Base-by-base conservation (phyloP, 92 coral and sea anemone genomes). In the Porites evermanni region DNA sequence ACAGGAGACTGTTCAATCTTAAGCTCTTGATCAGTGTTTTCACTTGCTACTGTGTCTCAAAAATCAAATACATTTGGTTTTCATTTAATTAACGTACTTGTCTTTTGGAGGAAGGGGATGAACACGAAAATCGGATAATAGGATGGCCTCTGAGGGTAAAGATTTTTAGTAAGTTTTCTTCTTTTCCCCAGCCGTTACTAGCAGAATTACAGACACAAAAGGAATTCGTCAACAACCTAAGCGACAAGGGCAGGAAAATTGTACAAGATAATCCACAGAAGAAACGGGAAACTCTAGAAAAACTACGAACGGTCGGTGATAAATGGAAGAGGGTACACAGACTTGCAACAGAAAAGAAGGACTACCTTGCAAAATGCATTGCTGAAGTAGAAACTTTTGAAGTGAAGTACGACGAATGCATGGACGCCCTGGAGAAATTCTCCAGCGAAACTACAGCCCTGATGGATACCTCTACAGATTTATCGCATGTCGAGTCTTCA, bases 151-250 rank as follows among this genome's bases (percentile, higher is more conserved):
- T 9, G 60, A 9, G 60, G 14, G 16, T 56, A 14, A 10, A 56
- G 4, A 8, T 56, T 11, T 56, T 56, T 11, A 56, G 18, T 0
- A 12, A 67, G 44, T 72, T 7, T 29, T 53, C 67, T 24, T 67
- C 50, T 7, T 7, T 68, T 76, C 47, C 18, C 13, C 63, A 96
- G 99, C 83, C 95, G 19, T 79, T 93, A 80, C 61, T 90, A 58
- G 93, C 89, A 18, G 97, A 95, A 66, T 86, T 96, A 74, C 94
- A 93, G 75, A 93, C 92, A 19, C 95, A 96, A 76, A 94, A 93
- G 72, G 99, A 96, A 58, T 92, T 92, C 79, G 90, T 96, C 38
- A 93, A 94, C 88, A 94, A 77, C 65, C 91, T 96, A 18, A 88
- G 95, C 77, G 94, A 92, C 72, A 95, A 93, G 79, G 99, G 94